Conservation (phyloP, 2,888 invertebrate species). For the Aporophyla nigra region DNA sequence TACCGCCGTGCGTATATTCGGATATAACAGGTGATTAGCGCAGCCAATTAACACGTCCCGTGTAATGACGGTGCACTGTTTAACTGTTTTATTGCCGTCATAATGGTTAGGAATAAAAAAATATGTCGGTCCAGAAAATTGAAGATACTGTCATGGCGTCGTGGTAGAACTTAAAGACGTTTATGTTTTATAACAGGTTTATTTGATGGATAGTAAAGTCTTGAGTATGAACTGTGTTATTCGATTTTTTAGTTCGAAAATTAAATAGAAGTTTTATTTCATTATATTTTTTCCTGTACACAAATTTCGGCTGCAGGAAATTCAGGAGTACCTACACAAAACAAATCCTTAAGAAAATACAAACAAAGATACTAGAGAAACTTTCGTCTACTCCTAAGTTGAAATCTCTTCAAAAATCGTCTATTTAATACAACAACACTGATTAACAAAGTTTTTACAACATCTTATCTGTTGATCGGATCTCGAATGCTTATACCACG, state of each 20-base stretch:
- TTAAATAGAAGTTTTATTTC: not conserved
- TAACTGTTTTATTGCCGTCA: constrained; percentile 40
- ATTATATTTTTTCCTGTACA: not conserved
- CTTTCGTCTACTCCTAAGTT: constrained; percentile 31
- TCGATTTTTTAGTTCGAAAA: constrained; percentile 9
- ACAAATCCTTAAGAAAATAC: constrained; percentile 20
- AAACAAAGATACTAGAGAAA: constrained; percentile 28
- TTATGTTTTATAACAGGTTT: constrained; percentile 17
- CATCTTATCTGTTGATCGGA: constrained; percentile 61
- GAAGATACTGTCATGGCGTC: not conserved
- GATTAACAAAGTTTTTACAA: constrained; percentile 64
- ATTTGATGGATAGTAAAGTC: constrained; percentile 26
- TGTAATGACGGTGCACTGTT: constrained; percentile 64
- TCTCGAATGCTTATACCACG: constrained; percentile 43
- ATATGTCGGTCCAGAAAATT: constrained; percentile 7
- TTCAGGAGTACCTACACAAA: not conserved
- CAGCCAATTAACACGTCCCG: constrained; percentile 74
- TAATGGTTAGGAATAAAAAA: constrained; percentile 26
- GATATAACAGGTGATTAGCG: constrained; percentile 80
- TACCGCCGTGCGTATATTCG: constrained; percentile 61
- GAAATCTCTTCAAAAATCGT: constrained; percentile 42
- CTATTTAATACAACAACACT: constrained; percentile 52
- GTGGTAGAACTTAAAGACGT: not conserved
- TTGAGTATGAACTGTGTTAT: constrained; percentile 15
- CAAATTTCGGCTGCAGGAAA: not conserved